These are phyloP conservation scores for Cataglyphis livida DNA, from an alignment of 2,888 invertebrate genomes.

Conservation along the genomic window DNA sequence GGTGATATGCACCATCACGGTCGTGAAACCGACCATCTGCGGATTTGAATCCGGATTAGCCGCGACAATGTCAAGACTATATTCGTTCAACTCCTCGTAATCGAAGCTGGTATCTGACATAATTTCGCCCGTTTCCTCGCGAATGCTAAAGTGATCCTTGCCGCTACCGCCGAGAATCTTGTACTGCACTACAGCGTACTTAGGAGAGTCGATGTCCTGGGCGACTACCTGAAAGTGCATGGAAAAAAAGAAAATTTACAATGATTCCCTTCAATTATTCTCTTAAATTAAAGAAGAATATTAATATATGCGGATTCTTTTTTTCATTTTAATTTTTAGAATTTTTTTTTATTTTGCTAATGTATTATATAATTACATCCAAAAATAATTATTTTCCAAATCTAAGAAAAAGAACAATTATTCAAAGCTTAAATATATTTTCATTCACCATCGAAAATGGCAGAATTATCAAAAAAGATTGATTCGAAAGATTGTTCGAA, in stretches of 20 bases:
- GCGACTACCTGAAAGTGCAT: constrained; percentile 88
- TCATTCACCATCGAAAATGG: not conserved
- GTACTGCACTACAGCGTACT: constrained; percentile 95
- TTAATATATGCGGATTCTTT: not conserved
- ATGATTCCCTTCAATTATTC: not conserved
- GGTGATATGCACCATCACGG: constrained; percentile 91
- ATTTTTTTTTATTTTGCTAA: no score
- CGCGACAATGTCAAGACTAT: constrained; percentile 92
- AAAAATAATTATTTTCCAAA: not conserved
- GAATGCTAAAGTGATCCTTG: constrained; percentile 92
- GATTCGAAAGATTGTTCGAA: no score
- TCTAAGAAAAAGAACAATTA: not conserved
- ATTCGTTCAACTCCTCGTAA: constrained; percentile 93
- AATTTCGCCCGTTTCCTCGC: constrained; percentile 91
- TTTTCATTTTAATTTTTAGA: not conserved
- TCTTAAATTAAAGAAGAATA: no score
- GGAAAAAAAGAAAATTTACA: not conserved
- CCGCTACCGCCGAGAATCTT: constrained; percentile 92
- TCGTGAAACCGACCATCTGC: constrained; percentile 91
- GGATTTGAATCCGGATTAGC: constrained; percentile 93
- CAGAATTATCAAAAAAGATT: not conserved
- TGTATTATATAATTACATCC: no score
- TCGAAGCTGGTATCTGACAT: constrained; percentile 93
- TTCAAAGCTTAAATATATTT: not conserved
- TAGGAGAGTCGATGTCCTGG: constrained; percentile 94